Base-by-base conservation (phyloP, 2,113 vertebrate species). In the Nibea coibor region DNA sequence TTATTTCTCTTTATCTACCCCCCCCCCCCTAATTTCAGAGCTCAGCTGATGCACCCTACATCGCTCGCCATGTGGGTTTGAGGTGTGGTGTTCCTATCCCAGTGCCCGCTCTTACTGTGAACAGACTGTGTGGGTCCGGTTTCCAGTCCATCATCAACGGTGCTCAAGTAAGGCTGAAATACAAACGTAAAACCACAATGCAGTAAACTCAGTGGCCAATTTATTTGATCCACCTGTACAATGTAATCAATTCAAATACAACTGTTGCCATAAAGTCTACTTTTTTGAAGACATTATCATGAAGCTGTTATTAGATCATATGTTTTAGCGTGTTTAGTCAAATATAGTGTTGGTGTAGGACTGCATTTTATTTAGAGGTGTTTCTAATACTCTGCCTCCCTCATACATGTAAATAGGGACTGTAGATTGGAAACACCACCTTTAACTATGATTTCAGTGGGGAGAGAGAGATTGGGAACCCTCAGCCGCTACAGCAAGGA, bases 121-220 rank as follows among this genome's bases (percentile, higher is more conserved):
- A 99, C 85, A 95, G 98, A 4, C 96, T 99, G 24, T 99, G 98
- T 84, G 98, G 98, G 45, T 99, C 98, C 61, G 98, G 98, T 28
- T 99, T 99, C 93, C 98, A 99, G 75, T 95, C 98, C 72, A 95
- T 99, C 62, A 94, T 96, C 86, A 98, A 35, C 10, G 98, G 98
- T 10, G 96, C 97, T 79, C 98, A 99, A 88, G 98, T 98, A 96
- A 50, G 82, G 9, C 20, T 39, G 24, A 51, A 50, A 56, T 39
- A 74, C 53, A 75, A 70, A 59, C 65, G 3, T 50, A 11, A 4
- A 69, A 24, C 8, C 4, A 24, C 42, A 43, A 4, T 12, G 12
- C 31, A 43, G 35, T 50, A 64, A 19, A 22, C 3, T 20, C 16
- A 20, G 26, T 20, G 20, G 1, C 5, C 47, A 64, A 20, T 42